Percentiles rank a stretch among this genome's conserved stretches.
phyloP scores from a whole-genome alignment of 2,113 vertebrate genomes.

The Hippocampus mohnikei region DNA sequence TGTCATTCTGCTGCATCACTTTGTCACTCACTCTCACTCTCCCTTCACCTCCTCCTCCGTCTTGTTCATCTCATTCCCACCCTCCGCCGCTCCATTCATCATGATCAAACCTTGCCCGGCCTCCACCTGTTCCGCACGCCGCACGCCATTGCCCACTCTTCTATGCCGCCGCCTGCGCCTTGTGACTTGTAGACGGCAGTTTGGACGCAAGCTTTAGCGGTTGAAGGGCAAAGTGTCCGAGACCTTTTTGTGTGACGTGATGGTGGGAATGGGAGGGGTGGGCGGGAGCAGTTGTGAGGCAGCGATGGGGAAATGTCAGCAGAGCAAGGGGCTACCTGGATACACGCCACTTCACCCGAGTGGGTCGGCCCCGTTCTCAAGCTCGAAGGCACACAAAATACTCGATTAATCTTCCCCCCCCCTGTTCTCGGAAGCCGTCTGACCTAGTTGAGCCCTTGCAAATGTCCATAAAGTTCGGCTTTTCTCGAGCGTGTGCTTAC shows the following conservation, averaged over 20 bases:
- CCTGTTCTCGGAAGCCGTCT: too few species aligned
- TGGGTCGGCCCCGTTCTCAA: background rate
- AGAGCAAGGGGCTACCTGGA: constrained; percentile 26
- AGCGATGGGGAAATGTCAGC: constrained; percentile 49
- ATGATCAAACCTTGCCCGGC: constrained; percentile 47
- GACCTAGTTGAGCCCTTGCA: background rate
- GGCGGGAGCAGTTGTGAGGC: constrained; percentile 55
- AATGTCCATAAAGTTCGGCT: background rate
- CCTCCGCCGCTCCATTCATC: constrained; percentile 45
- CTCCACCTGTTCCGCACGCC: constrained; percentile 45
- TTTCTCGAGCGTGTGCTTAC: background rate
- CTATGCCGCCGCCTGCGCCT: constrained; percentile 3
- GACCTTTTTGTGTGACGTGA: constrained; percentile 28
- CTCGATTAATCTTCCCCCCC: too few species aligned
- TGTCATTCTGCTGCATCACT: constrained; percentile 59
- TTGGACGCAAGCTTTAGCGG: constrained; percentile 28
- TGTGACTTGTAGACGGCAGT: constrained; percentile 43
- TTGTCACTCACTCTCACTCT: constrained; percentile 53
- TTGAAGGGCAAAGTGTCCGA: constrained; percentile 41
- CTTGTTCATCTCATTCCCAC: constrained; percentile 41
- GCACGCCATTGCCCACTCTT: too few species aligned
- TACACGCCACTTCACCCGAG: background rate
- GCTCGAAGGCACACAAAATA: background rate
- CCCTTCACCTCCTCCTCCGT: constrained; percentile 23
- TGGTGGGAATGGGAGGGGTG: constrained; percentile 48